Evolutionary conservation across 23 tunicate genomes (phyloP), one percentile per base, ranked within the genome.

Genomic region (Pegea sp.): DNA sequence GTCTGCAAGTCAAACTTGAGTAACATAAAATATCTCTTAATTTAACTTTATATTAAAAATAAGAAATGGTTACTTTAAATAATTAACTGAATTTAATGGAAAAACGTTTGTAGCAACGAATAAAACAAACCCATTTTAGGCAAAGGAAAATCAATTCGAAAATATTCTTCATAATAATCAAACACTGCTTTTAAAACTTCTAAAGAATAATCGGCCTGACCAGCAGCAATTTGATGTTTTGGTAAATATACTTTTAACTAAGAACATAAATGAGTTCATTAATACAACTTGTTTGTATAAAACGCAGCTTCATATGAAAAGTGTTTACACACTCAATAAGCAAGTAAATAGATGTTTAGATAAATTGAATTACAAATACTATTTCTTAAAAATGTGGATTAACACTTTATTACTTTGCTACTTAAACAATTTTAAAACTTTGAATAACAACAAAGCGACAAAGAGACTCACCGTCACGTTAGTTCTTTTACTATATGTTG

Each of bases 201-300:
- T 23, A 84, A 32, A 1, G 95, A 53, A 52, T 84, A 84, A 26
- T 74, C 33, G 1, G 76, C 95, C 53, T 62, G 64, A 3, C 76
- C 76, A 1, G 75, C 61, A 4, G 60, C 62, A 0, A 42, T 56
- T 57, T 73, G 84, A 26, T 67, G 60, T 42, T 81, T 81, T 26
- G 84, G 70, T 23, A 71, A 49, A 49, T 73, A 84, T 5, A 84
- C 71, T 21, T 76, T 66, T 26, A 84, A 68, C 95, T 84, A 65
- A 33, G 33, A 56, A 56, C 24, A 56, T n/a, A n/a, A n/a, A n/a
- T n/a, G n/a, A n/a, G n/a, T n/a, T n/a, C n/a, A n/a, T n/a, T n/a
- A n/a, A n/a, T n/a, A n/a, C n/a, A n/a, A n/a, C n/a, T n/a, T n/a
- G n/a, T n/a, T n/a, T n/a, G n/a, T n/a, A n/a, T n/a, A n/a, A n/a